phyloP scores from a whole-genome alignment of 2,113 vertebrate genomes.

The Passer montanus region DNA sequence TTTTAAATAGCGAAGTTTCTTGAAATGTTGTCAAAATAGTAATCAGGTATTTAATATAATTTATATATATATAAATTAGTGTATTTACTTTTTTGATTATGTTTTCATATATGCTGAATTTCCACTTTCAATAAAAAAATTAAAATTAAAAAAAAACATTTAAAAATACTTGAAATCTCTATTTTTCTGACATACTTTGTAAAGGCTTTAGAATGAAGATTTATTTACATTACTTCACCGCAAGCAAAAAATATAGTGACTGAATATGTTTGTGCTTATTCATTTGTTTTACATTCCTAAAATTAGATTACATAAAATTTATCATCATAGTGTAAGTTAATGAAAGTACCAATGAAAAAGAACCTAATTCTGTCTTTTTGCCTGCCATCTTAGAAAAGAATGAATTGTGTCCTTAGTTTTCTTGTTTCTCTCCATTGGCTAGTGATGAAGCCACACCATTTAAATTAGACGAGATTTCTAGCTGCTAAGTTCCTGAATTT shows the following conservation, averaged over 20 bases:
- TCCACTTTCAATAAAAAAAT: not conserved
- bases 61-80: not conserved
- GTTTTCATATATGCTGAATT: not conserved
- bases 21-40: not conserved
- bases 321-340: not conserved
- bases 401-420: not conserved
- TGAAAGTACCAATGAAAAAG: not conserved
- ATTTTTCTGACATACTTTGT: not conserved
- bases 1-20: not conserved
- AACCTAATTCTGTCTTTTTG: not conserved
- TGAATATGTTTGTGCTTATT: not conserved
- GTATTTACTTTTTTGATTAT: not conserved
- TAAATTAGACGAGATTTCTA: not conserved
- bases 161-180: not conserved
- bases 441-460: not conserved
- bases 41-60: not conserved
- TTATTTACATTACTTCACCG: not conserved
- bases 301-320: conserved; percentile 4
- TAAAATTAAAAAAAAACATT: not conserved
- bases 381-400: not conserved
- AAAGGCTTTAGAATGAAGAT: not conserved
- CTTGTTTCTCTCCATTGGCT: not conserved
- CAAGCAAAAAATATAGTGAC: not conserved
- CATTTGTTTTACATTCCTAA: not conserved
- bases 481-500: not conserved